Base-by-base conservation (phyloP, 2,113 vertebrate species). In the Heteronetta atricapilla region DNA sequence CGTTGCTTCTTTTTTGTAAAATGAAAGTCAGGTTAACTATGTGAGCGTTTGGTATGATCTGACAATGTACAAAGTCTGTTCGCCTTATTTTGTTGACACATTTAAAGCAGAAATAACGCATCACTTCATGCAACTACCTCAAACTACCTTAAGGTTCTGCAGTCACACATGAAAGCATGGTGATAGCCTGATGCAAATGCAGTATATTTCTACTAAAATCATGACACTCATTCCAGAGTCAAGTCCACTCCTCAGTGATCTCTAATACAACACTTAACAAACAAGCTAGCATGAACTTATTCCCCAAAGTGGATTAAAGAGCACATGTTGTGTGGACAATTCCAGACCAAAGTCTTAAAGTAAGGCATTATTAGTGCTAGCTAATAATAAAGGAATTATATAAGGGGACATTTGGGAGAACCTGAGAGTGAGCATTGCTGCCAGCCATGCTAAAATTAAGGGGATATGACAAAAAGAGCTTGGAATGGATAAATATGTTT, bases 291-390 rank as follows among this genome's bases (percentile, higher is more conserved):
- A 68, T 3, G 70, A 42, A 10, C 1, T 5, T 40, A 5, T 28
- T 75, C 8, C 62, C 40, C 62, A 89, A 38, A 72, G 67, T 53
- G 12, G 76, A 86, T 88, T 69, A 90, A 78, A 72, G 66, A 89
- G 53, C 21, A 86, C 19, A 42, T 5, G 52, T 31, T 46, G 4
- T 17, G 17, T 33, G 22, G 36, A 67, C 28, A 89, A 62, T 46
- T 67, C 33, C 60, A 86, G 69, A 73, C 8, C 59, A 88, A 95
- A 77, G 50, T 77, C 82, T 78, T 88, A 44, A 88, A 84, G 22
- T 52, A 70, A 58, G 29, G 58, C 19, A 38, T 38, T 68, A 55
- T 59, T 77, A 69, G 12, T 3, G 3, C 10, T 34, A 88, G n/a
- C 17, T 77, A 77, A 91, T 55, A 59, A 73, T 85, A 58, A 72